Conservation (phyloP, 2,888 invertebrate genomes). For the Neelides folsomi region DNA sequence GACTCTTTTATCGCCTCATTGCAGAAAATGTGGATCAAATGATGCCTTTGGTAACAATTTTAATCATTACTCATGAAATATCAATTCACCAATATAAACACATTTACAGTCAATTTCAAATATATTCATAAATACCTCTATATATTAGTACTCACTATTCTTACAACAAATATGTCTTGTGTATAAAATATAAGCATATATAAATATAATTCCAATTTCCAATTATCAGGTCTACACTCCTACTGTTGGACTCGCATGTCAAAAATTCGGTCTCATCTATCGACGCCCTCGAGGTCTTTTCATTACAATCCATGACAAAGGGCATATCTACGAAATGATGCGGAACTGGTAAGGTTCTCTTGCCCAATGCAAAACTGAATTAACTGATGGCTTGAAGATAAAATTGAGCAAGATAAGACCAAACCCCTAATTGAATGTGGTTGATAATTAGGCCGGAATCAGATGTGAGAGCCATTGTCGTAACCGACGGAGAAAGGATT, state of each 20-base stretch:
- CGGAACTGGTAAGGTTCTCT: constrained; percentile 65
- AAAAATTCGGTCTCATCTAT: constrained; percentile 86
- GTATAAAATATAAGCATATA: too few species aligned
- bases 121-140: too few species aligned
- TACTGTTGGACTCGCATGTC: constrained; percentile 92
- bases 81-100: too few species aligned
- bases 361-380: too few species aligned
- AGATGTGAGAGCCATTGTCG: constrained; percentile 77
- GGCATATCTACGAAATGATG: constrained; percentile 83
- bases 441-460: constrained; percentile 56
- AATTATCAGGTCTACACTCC: constrained; percentile 68
- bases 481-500: constrained; percentile 97
- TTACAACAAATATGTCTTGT: too few species aligned
- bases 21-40: constrained; percentile 73
- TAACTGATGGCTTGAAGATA: too few species aligned
- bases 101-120: too few species aligned
- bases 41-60: constrained; percentile 54
- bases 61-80: too few species aligned
- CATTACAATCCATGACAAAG: constrained; percentile 90
- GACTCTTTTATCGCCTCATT: constrained; percentile 82
- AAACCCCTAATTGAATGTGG: neutral
- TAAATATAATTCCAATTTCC: too few species aligned
- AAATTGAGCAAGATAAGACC: too few species aligned
- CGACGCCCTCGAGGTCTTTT: constrained; percentile 80
- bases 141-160: too few species aligned